Evolutionary conservation across 2,888 invertebrate genomes (phyloP), one percentile per base, ranked within the genome.

Genomic region (Torymus aiolomorphi): DNA sequence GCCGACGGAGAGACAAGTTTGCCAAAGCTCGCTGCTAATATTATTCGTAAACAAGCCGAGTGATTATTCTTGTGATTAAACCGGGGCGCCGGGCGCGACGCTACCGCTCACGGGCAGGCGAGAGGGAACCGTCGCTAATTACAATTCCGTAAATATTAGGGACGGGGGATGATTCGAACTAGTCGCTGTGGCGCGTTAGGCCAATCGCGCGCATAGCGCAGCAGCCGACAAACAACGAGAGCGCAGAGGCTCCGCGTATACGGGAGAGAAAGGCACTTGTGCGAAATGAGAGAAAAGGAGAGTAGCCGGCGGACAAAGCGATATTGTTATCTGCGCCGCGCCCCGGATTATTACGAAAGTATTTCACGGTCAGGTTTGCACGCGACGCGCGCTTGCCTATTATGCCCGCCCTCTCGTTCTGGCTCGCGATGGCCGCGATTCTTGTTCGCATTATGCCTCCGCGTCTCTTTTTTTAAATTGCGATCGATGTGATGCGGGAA

Each of bases 61-160:
- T 83, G 82, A 84, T 84, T 84, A 84, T 84, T 84, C 83, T 83
- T 83, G 83, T 81, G 82, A 84, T 84, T 83, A 84, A 83, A 82
- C 75, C 65, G 59, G 63, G 42, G 42, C 0, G n/a, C 66, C 71
- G 59, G 65, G 20, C 51, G 13, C 57, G 10, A 11, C 18, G 4
- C 56, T 59, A 11, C 56, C 11, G 52, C n/a, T 49, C 14, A 18
- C 16, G 65, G 18, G 8, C 42, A 42, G 42, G 42, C 42, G 42
- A 42, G 42, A 42, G 8, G 42, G 42, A 11, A 51, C 42, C 16
- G 13, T 20, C n/a, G 14, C 63, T 73, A 24, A 73, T 73, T 52
- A 63, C 73, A 20, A 65, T 73, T 73, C 63, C 63, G 62, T 73
- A 63, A 73, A 63, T 73, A 73, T 73, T 54, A 31, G 14, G 59